A percentile compares a stretch with the other conserved stretches of the same genome.
These are phyloP conservation scores for Phymanthus crucifer DNA, from an alignment of 92 coral and sea anemone species.

Conservation along the genomic window DNA sequence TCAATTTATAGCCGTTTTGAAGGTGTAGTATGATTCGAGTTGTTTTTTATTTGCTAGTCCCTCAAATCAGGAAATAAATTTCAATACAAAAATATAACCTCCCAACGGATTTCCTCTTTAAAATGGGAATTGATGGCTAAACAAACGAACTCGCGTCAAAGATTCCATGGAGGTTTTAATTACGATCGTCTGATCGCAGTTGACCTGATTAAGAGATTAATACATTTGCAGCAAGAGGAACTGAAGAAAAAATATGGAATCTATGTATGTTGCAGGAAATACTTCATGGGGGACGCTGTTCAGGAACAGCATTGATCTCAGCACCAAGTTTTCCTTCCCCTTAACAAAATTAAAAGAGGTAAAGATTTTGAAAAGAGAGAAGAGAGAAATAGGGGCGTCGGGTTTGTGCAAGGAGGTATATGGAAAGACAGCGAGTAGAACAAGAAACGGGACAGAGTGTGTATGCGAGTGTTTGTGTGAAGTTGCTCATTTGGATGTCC, in stretches of 20 bases:
- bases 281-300: slow-evolving; percentile 22
- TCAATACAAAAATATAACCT: slow-evolving; percentile 61
- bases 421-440: neutral
- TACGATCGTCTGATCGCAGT: slow-evolving; percentile 59
- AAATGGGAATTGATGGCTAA: slow-evolving; percentile 61
- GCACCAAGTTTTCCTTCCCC: neutral
- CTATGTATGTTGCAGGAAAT: slow-evolving; percentile 43
- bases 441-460: neutral
- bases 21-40: slow-evolving; percentile 64
- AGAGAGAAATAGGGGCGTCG: slow-evolving; percentile 1
- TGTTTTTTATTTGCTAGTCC: slow-evolving; percentile 63
- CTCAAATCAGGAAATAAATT: slow-evolving; percentile 73
- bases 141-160: slow-evolving; percentile 50
- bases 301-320: neutral
- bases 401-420: neutral
- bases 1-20: slow-evolving; percentile 79
- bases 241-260: slow-evolving; percentile 57
- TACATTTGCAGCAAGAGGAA: slow-evolving; percentile 50
- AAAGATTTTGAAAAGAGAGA: neutral
- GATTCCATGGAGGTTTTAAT: slow-evolving; percentile 76
- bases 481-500: slow-evolving; percentile 25
- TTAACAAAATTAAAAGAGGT: neutral
- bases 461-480: no score
- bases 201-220: slow-evolving; percentile 81
- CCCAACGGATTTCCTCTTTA: slow-evolving; percentile 67